These are phyloP conservation scores for Planococcus citri DNA, from an alignment of 1,140 invertebrate genomes.

Conservation along the genomic window DNA sequence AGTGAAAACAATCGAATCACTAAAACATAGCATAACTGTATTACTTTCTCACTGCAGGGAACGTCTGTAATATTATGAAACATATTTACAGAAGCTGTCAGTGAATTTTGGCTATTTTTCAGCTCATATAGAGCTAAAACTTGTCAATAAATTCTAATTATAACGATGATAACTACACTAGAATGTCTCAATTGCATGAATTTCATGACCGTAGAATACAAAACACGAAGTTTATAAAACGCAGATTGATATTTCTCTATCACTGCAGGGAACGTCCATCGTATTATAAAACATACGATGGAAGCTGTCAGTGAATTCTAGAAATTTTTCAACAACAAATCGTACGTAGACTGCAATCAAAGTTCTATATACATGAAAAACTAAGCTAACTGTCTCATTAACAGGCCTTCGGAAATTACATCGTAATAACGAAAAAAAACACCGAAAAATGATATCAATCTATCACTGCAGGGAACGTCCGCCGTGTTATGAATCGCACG, in stretches of 20 bases:
- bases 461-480: constrained; percentile 13
- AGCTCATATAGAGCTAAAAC: no score
- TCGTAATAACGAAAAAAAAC: not conserved
- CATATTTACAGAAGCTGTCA: constrained; percentile 11
- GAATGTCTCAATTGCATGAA: not conserved
- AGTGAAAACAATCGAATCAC: not conserved
- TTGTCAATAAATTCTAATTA: no score
- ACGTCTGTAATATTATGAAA: constrained; percentile 5
- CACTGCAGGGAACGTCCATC: constrained; percentile 9
- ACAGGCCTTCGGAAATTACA: not conserved
- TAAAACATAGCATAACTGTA: not conserved
- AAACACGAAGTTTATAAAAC: not conserved
- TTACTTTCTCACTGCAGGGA: constrained; percentile 7
- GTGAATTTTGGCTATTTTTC: not conserved
- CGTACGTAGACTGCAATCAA: not conserved
- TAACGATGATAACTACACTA: not conserved
- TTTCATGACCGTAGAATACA: no score
- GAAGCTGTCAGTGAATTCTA: not conserved
- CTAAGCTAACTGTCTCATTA: not conserved
- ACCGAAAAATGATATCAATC: not conserved
- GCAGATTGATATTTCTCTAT: not conserved
- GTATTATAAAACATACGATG: not conserved
- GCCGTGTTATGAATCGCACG: not conserved
- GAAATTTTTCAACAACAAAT: not conserved
- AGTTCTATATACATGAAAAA: not conserved